Evolutionary conservation across 2,888 invertebrate species (phyloP).

Genomic region (Amphipyra tragopoginis): DNA sequence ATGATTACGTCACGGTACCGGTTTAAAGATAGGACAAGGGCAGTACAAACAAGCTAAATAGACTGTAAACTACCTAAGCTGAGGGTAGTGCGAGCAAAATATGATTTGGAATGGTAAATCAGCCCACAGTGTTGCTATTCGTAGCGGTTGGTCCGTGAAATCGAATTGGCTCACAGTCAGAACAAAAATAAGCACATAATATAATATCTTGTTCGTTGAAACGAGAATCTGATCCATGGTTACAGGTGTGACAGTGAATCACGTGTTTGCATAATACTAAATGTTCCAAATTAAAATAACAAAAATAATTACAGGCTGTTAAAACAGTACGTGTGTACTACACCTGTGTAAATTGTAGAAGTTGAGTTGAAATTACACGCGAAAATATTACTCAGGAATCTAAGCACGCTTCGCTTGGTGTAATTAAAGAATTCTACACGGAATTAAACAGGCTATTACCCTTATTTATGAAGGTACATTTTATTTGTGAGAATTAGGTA

Average conservation of each 20-base stretch:
- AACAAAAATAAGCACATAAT: conserved; percentile 84
- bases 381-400: conserved; percentile 36
- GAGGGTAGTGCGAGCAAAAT: conserved; percentile 55
- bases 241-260: conserved; percentile 72
- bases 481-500: background rate
- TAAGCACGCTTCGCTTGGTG: conserved; percentile 13
- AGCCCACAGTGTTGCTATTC: conserved; percentile 74
- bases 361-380: conserved; percentile 10
- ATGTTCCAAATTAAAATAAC: conserved; percentile 39
- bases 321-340: conserved; percentile 13
- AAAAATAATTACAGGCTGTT: conserved; percentile 20
- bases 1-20: conserved; percentile 25
- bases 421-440: conserved; percentile 25
- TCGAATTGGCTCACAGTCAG: conserved; percentile 87
- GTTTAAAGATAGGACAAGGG: conserved; percentile 10
- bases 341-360: conserved; percentile 34
- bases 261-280: conserved; percentile 52
- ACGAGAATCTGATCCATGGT: conserved; percentile 67
- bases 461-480: background rate
- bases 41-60: conserved; percentile 12
- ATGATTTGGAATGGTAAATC: conserved; percentile 69
- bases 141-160: conserved; percentile 82
- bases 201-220: conserved; percentile 73
- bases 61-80: conserved; percentile 15
- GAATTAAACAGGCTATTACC: background rate